Conservation (phyloP, 2,888 invertebrate species). For the Drosophila algonquin region DNA sequence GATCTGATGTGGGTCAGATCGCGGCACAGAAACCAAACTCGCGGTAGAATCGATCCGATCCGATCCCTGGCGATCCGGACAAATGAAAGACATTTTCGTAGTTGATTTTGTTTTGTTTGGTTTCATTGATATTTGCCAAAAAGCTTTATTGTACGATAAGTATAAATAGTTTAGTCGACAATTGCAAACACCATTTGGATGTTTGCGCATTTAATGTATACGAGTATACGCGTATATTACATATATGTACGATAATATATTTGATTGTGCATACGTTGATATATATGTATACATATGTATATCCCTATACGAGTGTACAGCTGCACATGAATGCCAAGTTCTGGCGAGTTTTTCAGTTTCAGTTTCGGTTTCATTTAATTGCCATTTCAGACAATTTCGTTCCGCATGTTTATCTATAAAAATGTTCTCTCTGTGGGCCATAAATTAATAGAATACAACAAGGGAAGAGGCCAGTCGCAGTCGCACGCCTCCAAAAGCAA, state of each 20-base stretch:
- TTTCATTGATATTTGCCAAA: conserved; percentile 42
- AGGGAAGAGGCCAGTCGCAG: background rate
- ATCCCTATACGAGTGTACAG: conserved; percentile 12
- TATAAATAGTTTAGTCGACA: conserved; percentile 46
- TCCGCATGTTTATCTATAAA: conserved; percentile 69
- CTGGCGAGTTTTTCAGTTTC: conserved; percentile 41
- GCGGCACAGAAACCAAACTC: background rate
- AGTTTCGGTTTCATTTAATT: conserved; percentile 71
- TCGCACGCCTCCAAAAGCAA: conserved; percentile 37
- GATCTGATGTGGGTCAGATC: conserved; percentile 30
- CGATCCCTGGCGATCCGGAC: background rate
- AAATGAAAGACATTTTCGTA: conserved; percentile 16
- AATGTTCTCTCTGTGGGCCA: conserved; percentile 40
- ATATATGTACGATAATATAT: conserved; percentile 3
- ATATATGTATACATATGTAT: conserved; percentile 1
- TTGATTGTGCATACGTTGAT: background rate
- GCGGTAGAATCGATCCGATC: background rate
- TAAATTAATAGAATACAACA: conserved; percentile 40
- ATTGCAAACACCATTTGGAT: conserved; percentile 30
- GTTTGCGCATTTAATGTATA: background rate
- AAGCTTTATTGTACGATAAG: conserved; percentile 41
- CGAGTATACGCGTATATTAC: conserved; percentile 3
- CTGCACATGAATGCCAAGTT: conserved; percentile 46
- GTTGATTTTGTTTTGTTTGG: conserved; percentile 13
- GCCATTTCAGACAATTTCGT: conserved; percentile 65